A percentile compares a stretch with the other conserved stretches of the same genome.
Evolutionary conservation across 1,140 invertebrate genomes (phyloP).

Genomic region (Branchinecta lynchi): DNA sequence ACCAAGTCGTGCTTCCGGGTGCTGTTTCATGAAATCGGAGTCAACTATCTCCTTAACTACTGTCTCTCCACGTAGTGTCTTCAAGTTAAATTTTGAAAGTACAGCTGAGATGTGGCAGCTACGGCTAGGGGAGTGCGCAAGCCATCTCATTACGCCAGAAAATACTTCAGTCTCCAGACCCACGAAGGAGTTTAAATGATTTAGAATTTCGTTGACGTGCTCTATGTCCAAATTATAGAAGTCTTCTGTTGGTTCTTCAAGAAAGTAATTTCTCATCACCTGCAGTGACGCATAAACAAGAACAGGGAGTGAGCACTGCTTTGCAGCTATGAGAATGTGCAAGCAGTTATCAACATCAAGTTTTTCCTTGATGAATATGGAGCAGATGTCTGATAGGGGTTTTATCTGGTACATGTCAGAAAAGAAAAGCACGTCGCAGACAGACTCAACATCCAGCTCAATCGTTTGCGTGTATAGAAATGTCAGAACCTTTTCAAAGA

Average conservation of each 20-base stretch:
- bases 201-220: not conserved
- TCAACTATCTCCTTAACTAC: not conserved
- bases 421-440: not conserved
- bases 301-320: not conserved
- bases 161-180: slow-evolving; percentile 1
- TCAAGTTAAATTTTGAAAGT: not conserved
- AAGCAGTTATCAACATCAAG: not conserved
- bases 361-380: not conserved
- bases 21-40: not conserved
- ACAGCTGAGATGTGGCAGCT: not conserved
- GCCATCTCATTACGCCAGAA: not conserved
- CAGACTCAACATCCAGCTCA: not conserved
- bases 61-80: not conserved
- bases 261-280: not conserved
- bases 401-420: not conserved
- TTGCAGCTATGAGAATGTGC: not conserved
- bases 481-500: slow-evolving; percentile 12
- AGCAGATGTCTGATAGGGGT: not conserved
- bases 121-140: not conserved
- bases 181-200: not conserved
- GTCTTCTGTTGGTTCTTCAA: not conserved
- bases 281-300: not conserved
- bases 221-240: not conserved
- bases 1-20: not conserved
- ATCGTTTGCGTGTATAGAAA: not conserved